These are phyloP conservation scores for Sipunculus nudus DNA, from an alignment of 2,888 invertebrate species.

Conservation along the genomic window DNA sequence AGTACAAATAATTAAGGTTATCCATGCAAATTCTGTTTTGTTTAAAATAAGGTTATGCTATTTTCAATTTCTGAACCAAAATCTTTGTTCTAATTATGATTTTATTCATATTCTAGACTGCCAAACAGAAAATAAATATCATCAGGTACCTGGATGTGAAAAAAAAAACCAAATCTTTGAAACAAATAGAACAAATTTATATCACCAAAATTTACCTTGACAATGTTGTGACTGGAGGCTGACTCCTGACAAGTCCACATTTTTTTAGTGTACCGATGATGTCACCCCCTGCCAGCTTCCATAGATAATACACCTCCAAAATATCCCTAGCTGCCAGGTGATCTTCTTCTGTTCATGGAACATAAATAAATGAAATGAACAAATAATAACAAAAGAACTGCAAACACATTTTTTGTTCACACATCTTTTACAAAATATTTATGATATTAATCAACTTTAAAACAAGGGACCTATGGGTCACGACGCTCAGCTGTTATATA, in stretches of 20 bases:
- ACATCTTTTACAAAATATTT: neutral
- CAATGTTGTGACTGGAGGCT: constrained; percentile 71
- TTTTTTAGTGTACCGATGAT: constrained; percentile 88
- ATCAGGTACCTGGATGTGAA: too few relatives aligned
- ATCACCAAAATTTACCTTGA: constrained; percentile 46
- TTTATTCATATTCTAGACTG: too few relatives aligned
- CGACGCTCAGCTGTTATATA: too few relatives aligned
- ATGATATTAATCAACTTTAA: neutral
- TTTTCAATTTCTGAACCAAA: too few relatives aligned
- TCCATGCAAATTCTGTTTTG: too few relatives aligned
- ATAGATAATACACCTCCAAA: constrained; percentile 89
- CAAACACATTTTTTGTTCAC: neutral
- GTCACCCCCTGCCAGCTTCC: constrained; percentile 96
- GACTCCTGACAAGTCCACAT: constrained; percentile 87
- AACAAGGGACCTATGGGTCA: too few relatives aligned
- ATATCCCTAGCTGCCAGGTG: constrained; percentile 71
- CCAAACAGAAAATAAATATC: too few relatives aligned
- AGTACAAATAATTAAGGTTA: too few relatives aligned
- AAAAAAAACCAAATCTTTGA: too few relatives aligned
- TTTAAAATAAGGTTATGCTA: too few relatives aligned
- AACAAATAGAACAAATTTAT: too few relatives aligned
- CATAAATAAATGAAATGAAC: neutral
- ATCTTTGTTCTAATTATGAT: too few relatives aligned
- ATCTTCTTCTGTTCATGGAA: constrained; percentile 44
- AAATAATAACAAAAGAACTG: neutral